Percentiles rank a stretch among this genome's conserved stretches.
These are phyloP conservation scores for Coregonus sp. DNA, from an alignment of 2,797 vertebrate species.

Conservation along the genomic window DNA sequence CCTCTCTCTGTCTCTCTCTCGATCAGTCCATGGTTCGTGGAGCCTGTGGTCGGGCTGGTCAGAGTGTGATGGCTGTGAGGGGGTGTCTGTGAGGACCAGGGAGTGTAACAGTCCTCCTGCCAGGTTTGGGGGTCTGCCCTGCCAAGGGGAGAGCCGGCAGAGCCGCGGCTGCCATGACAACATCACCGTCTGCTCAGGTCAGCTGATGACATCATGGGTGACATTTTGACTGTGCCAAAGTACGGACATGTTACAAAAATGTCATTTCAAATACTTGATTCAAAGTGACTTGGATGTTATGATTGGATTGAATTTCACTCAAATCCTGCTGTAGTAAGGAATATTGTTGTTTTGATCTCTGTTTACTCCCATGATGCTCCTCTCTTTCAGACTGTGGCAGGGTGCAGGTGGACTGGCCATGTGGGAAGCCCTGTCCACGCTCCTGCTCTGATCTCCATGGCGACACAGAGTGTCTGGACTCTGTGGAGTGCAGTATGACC, in stretches of 20 bases:
- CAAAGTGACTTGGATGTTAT: background rate
- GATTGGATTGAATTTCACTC: too few species aligned
- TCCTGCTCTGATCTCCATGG: constrained; percentile 84
- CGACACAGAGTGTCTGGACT: constrained; percentile 75
- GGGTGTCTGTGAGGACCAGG: constrained; percentile 73
- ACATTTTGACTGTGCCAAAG: background rate
- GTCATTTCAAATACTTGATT: background rate
- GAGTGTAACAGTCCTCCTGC: constrained; percentile 79
- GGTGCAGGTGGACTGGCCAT: constrained; percentile 76
- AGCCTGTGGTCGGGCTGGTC: constrained; percentile 82
- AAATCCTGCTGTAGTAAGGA: too few species aligned
- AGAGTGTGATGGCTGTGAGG: constrained; percentile 74
- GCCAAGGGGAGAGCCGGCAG: constrained; percentile 77
- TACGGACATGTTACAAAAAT: background rate
- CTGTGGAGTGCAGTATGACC: constrained; percentile 64
- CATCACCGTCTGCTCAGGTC: constrained; percentile 78
- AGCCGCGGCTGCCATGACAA: constrained; percentile 78
- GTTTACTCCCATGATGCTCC: background rate
- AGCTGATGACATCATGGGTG: constrained; percentile 13
- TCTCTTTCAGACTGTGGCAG: constrained; percentile 75
- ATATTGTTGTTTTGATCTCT: background rate
- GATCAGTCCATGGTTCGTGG: constrained; percentile 83
- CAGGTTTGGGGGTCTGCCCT: constrained; percentile 81
- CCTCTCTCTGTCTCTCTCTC: background rate
- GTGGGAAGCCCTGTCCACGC: constrained; percentile 83